Percentiles rank a stretch among this genome's conserved stretches.
Evolutionary conservation across 2,888 invertebrate species (phyloP).

Genomic region (Epinotia brunnichana): DNA sequence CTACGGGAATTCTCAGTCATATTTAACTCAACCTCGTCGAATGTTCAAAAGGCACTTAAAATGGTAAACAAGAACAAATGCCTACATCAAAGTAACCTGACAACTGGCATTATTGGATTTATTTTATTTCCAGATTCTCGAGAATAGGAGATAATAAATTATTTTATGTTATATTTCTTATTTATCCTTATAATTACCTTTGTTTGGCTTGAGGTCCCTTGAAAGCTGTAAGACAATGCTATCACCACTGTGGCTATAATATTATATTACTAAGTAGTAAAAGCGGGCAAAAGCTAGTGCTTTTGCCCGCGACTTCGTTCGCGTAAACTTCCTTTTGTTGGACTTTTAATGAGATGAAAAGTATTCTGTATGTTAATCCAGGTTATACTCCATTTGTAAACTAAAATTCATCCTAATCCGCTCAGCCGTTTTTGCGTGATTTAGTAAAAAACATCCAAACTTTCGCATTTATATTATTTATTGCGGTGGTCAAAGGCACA

Average conservation of each 20-base stretch:
- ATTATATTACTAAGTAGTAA: not conserved
- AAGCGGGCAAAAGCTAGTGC: too few species aligned
- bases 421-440: too few species aligned
- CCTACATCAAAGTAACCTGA: constrained; percentile 59
- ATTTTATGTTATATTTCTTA: constrained; percentile 51
- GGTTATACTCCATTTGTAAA: too few species aligned
- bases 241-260: not conserved
- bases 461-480: too few species aligned
- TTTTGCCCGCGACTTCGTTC: too few species aligned
- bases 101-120: constrained; percentile 60
- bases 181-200: constrained; percentile 49
- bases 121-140: constrained; percentile 54
- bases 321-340: too few species aligned
- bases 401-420: too few species aligned
- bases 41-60: constrained; percentile 52
- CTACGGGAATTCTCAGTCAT: constrained; percentile 21
- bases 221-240: constrained; percentile 22
- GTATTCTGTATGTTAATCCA: too few species aligned
- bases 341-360: too few species aligned
- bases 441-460: too few species aligned
- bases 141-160: constrained; percentile 55
- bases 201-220: constrained; percentile 19
- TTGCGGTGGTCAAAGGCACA: too few species aligned
- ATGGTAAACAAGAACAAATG: constrained; percentile 51
- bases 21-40: constrained; percentile 30